Evolutionary conservation across 2,888 invertebrate species (phyloP).

Genomic region (Therioaphis trifolii): DNA sequence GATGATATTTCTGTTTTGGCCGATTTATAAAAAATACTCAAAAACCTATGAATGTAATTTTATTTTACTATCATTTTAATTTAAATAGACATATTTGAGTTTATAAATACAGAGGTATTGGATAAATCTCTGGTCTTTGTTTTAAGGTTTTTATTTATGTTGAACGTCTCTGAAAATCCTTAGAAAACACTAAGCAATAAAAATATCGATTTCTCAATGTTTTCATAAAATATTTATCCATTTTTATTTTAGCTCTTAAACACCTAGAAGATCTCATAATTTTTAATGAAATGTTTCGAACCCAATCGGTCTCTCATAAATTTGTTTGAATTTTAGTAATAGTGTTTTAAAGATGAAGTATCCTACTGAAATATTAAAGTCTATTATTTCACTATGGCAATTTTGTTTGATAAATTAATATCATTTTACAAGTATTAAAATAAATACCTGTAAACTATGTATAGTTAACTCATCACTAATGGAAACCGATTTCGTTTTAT

Average conservation of each 20-base stretch:
- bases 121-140: constrained; percentile 36
- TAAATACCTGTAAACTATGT: not conserved
- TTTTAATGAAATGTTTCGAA: not conserved
- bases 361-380: not conserved
- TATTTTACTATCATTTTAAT: not conserved
- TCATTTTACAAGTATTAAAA: too few species aligned
- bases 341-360: not conserved
- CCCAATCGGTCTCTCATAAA: not conserved
- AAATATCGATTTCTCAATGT: not conserved
- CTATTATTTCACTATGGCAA: not conserved
- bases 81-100: not conserved
- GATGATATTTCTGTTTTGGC: not conserved
- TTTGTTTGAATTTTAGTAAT: not conserved
- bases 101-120: not conserved
- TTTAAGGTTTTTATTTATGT: constrained; percentile 5
- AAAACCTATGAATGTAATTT: not conserved
- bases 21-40: not conserved
- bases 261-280: not conserved
- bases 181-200: not conserved
- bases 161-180: constrained; percentile 1
- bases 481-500: not conserved
- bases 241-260: not conserved
- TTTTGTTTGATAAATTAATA: not conserved
- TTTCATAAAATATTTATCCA: not conserved
- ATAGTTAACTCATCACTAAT: not conserved